Evolutionary conservation across 2,888 invertebrate genomes (phyloP).

Genomic region (Watsonalla binaria): DNA sequence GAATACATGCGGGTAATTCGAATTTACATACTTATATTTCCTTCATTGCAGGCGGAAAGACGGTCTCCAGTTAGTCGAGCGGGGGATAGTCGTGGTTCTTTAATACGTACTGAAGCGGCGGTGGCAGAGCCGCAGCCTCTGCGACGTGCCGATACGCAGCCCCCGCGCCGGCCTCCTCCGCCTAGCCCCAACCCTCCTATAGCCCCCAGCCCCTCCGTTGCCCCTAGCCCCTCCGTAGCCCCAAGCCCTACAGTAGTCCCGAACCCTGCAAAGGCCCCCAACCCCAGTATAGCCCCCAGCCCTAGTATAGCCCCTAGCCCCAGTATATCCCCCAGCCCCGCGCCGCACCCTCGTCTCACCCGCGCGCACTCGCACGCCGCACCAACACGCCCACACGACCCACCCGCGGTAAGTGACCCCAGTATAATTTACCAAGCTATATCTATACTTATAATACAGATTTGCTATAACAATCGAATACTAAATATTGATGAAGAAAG

Average conservation of each 20-base stretch:
- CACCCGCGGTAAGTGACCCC: conserved; percentile 41
- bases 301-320: conserved; percentile 15
- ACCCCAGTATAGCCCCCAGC: not conserved
- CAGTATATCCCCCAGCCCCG: conserved; percentile 26
- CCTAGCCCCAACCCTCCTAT: conserved; percentile 25
- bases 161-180: conserved; percentile 44
- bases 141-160: conserved; percentile 27
- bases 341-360: conserved; percentile 39
- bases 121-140: conserved; percentile 7
- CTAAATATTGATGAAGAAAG: too few species aligned
- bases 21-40: not conserved
- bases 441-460: too few species aligned
- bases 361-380: conserved; percentile 56
- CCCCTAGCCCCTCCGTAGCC: conserved; percentile 9
- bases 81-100: conserved; percentile 22
- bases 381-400: conserved; percentile 45
- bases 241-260: conserved; percentile 4
- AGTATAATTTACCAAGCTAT: not conserved
- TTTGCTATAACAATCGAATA: too few species aligned
- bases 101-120: conserved; percentile 20
- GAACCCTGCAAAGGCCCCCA: not conserved
- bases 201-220: conserved; percentile 4
- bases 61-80: conserved; percentile 35
- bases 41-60: conserved; percentile 32
- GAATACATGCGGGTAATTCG: not conserved